These are phyloP conservation scores for Acanthornis magna DNA, from an alignment of 2,797 vertebrate genomes.

Conservation along the genomic window DNA sequence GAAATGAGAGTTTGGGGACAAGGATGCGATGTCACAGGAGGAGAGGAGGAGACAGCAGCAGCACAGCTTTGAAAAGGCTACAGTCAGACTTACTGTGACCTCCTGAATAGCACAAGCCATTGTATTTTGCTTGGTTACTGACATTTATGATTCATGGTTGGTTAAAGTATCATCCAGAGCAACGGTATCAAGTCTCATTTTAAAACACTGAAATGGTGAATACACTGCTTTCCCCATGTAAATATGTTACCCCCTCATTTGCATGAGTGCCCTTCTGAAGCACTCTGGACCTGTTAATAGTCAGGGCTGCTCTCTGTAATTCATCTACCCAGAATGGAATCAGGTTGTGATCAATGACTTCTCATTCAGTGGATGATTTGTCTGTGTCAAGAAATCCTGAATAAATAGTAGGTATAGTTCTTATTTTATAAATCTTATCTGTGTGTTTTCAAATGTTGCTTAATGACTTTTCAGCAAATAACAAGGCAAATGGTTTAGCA, in stretches of 20 bases:
- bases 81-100: neutral
- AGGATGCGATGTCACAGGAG: neutral
- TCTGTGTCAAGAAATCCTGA: neutral
- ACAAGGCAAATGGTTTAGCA: neutral
- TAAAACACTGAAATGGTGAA: neutral
- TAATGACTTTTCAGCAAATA: constrained; percentile 7
- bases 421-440: neutral
- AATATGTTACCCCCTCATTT: neutral
- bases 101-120: neutral
- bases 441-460: neutral
- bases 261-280: neutral
- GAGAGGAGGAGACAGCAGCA: neutral
- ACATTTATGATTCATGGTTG: neutral
- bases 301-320: neutral
- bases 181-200: neutral
- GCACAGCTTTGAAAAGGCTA: neutral
- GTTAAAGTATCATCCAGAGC: neutral
- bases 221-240: neutral
- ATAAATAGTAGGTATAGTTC: neutral
- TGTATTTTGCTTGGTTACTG: neutral
- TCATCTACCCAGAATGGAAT: neutral
- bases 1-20: neutral
- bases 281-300: neutral
- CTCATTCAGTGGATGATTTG: neutral
- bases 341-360: neutral